These are phyloP conservation scores for Ameiurus melas DNA, from an alignment of 2,113 vertebrate species.

Conservation along the genomic window DNA sequence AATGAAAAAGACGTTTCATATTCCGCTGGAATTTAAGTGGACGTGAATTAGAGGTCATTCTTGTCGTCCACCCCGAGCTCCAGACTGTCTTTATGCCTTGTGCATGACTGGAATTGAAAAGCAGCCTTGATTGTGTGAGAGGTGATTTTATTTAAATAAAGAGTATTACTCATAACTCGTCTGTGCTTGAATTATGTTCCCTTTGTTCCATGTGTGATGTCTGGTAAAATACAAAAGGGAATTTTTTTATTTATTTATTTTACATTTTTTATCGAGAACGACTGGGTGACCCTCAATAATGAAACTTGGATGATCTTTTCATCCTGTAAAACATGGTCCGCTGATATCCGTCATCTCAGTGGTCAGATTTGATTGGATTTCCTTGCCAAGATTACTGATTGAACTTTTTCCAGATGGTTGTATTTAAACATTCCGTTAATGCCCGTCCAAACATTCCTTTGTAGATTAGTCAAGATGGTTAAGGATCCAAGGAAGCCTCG, in stretches of 20 bases:
- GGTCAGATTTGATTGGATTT: background rate
- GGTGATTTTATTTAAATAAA: background rate
- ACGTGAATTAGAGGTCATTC: slow-evolving; percentile 29
- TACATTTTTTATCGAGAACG: no score
- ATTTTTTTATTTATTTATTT: no score
- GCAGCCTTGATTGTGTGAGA: background rate
- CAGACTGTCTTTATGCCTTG: slow-evolving; percentile 24
- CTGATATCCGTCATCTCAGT: background rate
- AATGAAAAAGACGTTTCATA: background rate
- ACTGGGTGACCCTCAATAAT: no score
- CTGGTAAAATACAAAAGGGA: background rate
- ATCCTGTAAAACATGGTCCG: background rate
- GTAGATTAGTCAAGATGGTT: slow-evolving; percentile 82
- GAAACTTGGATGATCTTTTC: background rate
- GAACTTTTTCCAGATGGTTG: background rate
- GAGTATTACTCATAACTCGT: background rate
- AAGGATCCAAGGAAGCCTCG: slow-evolving; percentile 93
- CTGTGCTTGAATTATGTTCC: background rate
- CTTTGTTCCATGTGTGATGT: background rate
- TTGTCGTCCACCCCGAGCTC: slow-evolving; percentile 4
- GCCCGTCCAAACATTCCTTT: background rate
- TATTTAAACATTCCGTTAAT: background rate
- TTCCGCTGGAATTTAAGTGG: background rate
- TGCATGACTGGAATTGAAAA: slow-evolving; percentile 3
- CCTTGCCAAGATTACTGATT: background rate